Evolutionary conservation across 2,888 invertebrate species (phyloP).

Genomic region (Andrena trimmerana): DNA sequence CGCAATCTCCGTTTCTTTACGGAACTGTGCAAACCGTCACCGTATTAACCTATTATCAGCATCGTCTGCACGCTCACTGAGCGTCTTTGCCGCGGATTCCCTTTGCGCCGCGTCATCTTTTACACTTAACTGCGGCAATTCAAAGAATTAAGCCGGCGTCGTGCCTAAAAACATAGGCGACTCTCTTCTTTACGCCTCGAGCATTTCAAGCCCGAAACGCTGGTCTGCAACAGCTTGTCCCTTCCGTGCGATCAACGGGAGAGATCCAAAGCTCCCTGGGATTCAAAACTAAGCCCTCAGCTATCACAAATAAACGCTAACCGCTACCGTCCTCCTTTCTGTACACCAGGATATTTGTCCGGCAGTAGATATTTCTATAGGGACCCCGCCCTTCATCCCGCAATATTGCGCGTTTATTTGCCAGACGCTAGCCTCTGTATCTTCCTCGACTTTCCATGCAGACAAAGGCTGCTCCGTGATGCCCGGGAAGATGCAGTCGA

Average conservation of each 20-base stretch:
- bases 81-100: not conserved
- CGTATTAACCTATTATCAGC: constrained; percentile 10
- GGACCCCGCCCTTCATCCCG: not conserved
- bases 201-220: not conserved
- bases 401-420: constrained; percentile 14
- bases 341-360: constrained; percentile 1
- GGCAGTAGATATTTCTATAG: not conserved
- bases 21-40: not conserved
- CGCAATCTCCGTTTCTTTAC: not conserved
- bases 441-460: too few species aligned
- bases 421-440: not conserved
- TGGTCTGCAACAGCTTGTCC: not conserved
- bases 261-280: constrained; percentile 1
- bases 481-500: not conserved
- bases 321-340: not conserved
- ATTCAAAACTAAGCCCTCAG: constrained; percentile 10
- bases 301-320: constrained; percentile 8
- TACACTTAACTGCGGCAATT: not conserved
- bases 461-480: not conserved
- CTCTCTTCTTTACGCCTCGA: not conserved
- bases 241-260: not conserved
- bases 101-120: not conserved
- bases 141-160: not conserved
- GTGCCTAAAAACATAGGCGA: not conserved
- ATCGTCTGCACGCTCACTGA: not conserved